Base-by-base conservation (phyloP, 2,113 vertebrate species). In the Catagonus wagneri region DNA sequence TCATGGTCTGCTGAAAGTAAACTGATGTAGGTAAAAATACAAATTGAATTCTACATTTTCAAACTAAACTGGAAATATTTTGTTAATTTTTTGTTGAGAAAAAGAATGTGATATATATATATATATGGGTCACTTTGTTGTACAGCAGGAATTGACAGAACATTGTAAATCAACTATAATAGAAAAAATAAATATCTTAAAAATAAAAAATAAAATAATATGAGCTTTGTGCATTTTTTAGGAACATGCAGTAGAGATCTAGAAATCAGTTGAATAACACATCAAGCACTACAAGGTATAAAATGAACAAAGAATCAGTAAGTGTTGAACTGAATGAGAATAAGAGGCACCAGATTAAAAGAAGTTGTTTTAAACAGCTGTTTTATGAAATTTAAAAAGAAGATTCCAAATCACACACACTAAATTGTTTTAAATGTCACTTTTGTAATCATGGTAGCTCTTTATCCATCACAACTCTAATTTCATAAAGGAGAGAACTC, bases 61-160 rank as follows among this genome's bases (percentile, higher is more conserved):
- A 79, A 88, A 80, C 10, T 66, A 93, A 89, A 52, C 84, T 90
- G 71, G 14, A 97, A 95, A 92, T 76, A 68, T 56, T 4, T 29
- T 79, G 10, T 50, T 56, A 39, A 36, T 74, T 86, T 32, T 69
- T 80, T 61, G 7, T 1, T 44, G 44, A 44, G 44, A 44, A 44
- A 44, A 44, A 44, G 44, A 44, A 44, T 44, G n/a, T n/a, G n/a
- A 44, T 44, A 44, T n/a, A n/a, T 44, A 44, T 44, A 44, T 44
- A n/a, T 44, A 4, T 44, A 6, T 44, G 44, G 44, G 44, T 44
- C 44, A 44, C 44, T 44, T 44, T 44, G 44, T 8, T 44, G 44
- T 44, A 44, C 8, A 44, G 44, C 44, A 8, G 44, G 8, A 44
- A 44, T 44, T 44, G 44, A 44, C 44, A 8, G 44, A 44, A 44